Evolutionary conservation across 2,888 invertebrate genomes (phyloP), one percentile per base, ranked within the genome.

Genomic region (Steromphala cineraria): DNA sequence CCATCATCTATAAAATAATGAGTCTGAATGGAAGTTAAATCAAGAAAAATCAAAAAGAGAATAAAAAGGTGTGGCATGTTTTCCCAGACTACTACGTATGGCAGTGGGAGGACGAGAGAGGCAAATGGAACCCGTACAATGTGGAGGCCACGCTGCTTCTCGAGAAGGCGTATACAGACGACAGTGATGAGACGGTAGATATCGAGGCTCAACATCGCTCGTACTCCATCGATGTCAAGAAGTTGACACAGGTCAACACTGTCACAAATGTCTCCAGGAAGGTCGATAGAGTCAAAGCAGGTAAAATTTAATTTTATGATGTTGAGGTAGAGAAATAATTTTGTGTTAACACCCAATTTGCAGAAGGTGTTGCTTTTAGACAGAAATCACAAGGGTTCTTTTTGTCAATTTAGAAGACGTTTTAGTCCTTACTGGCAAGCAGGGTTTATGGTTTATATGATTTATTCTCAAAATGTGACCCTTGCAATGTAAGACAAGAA

Each of bases 61-160:
- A 46, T 10, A 46, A 46, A 10, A 46, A 10, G 5, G 10, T 36
- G 36, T 36, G 36, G 36, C 36, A 36, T 46, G 46, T 62, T n/a
- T 78, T 79, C 40, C 19, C 84, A 92, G 92, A 86, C 7, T 91
- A 83, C 81, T 88, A 90, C 79, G 80, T 87, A 1, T 92, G 92
- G 92, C 86, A 90, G 78, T 93, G 92, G 91, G 84, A 91, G 78
- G 92, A 91, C 82, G 91, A 92, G 53, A 82, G 85, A 8, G 87
- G 85, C 4, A 86, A 85, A 24, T 89, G 89, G 87, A 89, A 86
- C 55, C 87, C 90, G 0, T 93, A 91, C 81, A 67, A 75, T 24
- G 82, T 87, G 0, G 55, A 80, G 13, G 80, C 81, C 13, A 80
- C 84, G 10, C 15, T 89, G 4, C 84, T 85, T 0, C 80, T 93